Conservation (phyloP, 2,797 vertebrate genomes). For the Spatula clypeata region DNA sequence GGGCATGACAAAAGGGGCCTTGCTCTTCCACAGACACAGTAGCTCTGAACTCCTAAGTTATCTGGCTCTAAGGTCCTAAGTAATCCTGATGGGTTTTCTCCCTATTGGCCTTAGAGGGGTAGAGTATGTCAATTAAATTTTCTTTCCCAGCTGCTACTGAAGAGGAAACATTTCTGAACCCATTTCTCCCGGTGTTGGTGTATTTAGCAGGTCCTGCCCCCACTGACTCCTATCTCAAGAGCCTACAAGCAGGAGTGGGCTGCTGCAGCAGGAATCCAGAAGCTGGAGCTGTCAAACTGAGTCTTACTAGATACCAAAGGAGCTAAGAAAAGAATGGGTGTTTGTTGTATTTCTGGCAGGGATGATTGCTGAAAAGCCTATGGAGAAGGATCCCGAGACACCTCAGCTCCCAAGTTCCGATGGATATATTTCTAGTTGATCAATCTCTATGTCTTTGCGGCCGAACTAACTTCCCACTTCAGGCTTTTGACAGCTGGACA, state of each 20-base stretch:
- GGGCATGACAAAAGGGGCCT: neutral
- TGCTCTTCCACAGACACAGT: neutral
- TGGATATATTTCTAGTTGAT: slow-evolving; percentile 28
- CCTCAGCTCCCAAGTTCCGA: slow-evolving; percentile 13
- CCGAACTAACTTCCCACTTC: slow-evolving; percentile 34
- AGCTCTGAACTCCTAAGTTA: neutral
- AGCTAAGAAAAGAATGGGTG: slow-evolving; percentile 67
- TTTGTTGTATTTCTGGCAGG: slow-evolving; percentile 47
- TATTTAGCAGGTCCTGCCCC: neutral
- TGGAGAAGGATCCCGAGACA: slow-evolving; percentile 23
- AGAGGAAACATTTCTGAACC: neutral
- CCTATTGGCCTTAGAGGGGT: neutral
- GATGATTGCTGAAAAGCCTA: slow-evolving; percentile 63
- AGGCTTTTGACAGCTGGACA: slow-evolving; percentile 65
- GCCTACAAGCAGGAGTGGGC: slow-evolving; percentile 18
- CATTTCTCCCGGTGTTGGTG: neutral
- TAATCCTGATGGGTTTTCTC: neutral
- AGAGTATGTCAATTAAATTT: neutral
- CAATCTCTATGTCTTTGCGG: neutral
- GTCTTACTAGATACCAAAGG: slow-evolving; percentile 35
- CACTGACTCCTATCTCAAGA: neutral
- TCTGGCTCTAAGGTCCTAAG: neutral
- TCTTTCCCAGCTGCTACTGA: neutral
- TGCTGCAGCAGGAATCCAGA: slow-evolving; percentile 52
- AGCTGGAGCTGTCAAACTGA: neutral